Base-by-base conservation (phyloP, 2,113 vertebrate genomes). In the Zosterops japonicus region DNA sequence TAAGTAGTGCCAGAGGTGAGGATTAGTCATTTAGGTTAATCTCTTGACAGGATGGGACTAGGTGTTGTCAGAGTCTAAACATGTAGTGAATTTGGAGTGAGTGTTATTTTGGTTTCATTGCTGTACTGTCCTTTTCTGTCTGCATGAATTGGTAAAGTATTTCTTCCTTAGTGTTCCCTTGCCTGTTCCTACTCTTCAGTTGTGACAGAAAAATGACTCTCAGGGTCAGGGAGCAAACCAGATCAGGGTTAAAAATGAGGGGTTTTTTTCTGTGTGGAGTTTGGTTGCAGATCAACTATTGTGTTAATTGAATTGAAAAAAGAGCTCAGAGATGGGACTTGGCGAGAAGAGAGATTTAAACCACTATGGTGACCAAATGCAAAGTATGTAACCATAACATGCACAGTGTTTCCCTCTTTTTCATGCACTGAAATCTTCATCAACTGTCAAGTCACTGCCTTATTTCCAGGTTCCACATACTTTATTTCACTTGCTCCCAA, bases 401-500 rank as follows among this genome's bases (percentile, higher is more conserved):
- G 33, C 46, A 21, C 41, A 46, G 42, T 42, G 16, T 75, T 84
- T 90, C 28, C 72, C 28, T 77, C 35, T 67, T 78, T 64, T 72
- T 60, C 53, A 85, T 53, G 16, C 28, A 33, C 31, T 83, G 42
- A 90, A 92, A 61, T 61, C 25, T 65, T 83, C 20, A 90, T 56
- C 25, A 79, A 5, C n/a, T 57, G 7, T 56, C 35, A 79, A 47
- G 22, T 61, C 49, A 82, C n/a, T 47, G 35, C 31, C 11, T 80
- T 79, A 42, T 61, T 85, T 76, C 53, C 56, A 56, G 23, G 36
- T 91, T 83, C 65, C n/a, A 79, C 57, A 64, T 61, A 7, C 35
- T 95, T 96, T 94, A 90, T 92, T 96, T 88, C 22, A 68, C 31
- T 60, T 55, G 17, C 56, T 80, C 42, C 14, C 55, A 77, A 35